phyloP scores from a whole-genome alignment of 2,797 vertebrate genomes.

The Gambusia yucatana region DNA sequence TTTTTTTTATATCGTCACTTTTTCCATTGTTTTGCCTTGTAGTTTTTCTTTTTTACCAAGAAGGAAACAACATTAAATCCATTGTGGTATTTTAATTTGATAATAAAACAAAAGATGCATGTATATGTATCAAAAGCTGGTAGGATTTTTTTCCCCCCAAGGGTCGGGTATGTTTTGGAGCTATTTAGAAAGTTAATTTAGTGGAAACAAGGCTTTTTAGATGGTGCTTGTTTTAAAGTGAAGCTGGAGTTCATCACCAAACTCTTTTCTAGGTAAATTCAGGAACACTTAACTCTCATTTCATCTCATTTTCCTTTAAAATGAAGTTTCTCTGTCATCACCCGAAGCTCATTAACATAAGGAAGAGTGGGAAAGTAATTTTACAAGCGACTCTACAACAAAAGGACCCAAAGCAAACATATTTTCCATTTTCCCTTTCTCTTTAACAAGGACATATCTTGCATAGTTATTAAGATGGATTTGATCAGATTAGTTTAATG shows the following conservation, averaged over 20 bases:
- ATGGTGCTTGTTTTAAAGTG: background rate
- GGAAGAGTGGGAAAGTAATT: background rate
- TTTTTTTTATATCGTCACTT: too few relatives aligned
- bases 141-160: background rate
- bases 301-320: background rate
- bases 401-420: background rate
- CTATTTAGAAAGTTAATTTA: background rate
- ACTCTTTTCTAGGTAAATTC: background rate
- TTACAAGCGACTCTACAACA: background rate
- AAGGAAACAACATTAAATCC: background rate
- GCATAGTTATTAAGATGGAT: constrained; percentile 5
- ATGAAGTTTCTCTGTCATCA: background rate
- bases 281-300: background rate
- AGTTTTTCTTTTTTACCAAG: background rate
- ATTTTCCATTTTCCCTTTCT: background rate
- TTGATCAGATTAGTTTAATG: constrained; percentile 42
- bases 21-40: background rate
- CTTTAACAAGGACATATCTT: background rate
- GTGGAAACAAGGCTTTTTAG: background rate
- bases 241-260: background rate
- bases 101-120: background rate
- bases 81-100: background rate
- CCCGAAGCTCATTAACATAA: background rate
- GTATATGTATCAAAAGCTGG: background rate
- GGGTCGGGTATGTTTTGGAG: background rate